phyloP scores from a whole-genome alignment of 2,888 invertebrate genomes.

The Hermodice carunculata region DNA sequence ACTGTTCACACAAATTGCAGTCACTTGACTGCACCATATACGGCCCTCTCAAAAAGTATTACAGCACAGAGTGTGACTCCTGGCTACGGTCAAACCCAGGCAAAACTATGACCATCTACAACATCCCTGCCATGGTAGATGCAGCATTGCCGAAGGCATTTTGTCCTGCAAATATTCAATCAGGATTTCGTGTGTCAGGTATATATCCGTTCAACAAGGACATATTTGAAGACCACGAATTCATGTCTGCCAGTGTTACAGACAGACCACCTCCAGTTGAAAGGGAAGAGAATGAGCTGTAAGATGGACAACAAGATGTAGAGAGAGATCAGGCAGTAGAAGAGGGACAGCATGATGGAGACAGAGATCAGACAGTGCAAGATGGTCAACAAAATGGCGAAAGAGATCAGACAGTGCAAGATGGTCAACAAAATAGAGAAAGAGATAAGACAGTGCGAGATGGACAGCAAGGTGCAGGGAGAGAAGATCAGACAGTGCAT shows the following conservation, averaged over 20 bases:
- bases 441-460: too few species aligned
- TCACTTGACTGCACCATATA: background rate
- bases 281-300: too few species aligned
- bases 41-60: background rate
- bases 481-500: too few species aligned
- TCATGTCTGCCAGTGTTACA: background rate
- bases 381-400: too few species aligned
- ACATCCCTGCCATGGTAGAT: background rate
- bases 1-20: conserved; percentile 14
- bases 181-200: background rate
- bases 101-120: background rate
- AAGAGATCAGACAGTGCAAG: too few species aligned
- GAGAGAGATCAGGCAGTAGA: too few species aligned
- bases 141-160: background rate
- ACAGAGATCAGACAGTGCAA: too few species aligned
- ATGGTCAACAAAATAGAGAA: too few species aligned
- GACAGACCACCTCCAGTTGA: background rate
- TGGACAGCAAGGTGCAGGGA: too few species aligned
- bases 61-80: background rate
- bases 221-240: background rate
- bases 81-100: conserved; percentile 3
- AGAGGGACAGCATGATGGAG: too few species aligned
- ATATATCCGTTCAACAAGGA: background rate
- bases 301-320: too few species aligned
- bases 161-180: background rate